Evolutionary conservation across 30 jellyfish, hydroid and myxozoan species (phyloP).

Genomic region (Hydractinia echinata): DNA sequence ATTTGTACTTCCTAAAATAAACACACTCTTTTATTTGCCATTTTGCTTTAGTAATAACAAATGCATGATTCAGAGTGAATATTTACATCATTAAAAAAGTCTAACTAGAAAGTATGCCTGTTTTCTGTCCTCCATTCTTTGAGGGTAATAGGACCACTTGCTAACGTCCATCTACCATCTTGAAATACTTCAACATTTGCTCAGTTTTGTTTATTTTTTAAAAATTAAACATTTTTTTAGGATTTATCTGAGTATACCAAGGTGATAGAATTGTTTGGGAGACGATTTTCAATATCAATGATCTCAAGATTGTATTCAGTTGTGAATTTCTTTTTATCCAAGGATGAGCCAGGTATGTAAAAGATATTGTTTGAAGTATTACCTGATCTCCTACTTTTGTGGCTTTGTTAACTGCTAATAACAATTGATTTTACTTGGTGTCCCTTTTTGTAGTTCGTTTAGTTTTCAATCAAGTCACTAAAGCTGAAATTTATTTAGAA

Average conservation of each 20-base stretch:
- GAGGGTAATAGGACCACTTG: too few relatives aligned
- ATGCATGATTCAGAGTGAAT: constrained; percentile 3
- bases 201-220: too few relatives aligned
- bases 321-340: neutral
- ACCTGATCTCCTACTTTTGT: neutral
- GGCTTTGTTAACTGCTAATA: neutral
- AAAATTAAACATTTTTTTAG: constrained; percentile 16
- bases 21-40: constrained; percentile 13
- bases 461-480: too few relatives aligned
- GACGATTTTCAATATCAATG: neutral
- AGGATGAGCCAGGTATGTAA: neutral
- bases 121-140: neutral
- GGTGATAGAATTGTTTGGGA: neutral
- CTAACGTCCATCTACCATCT: too few relatives aligned
- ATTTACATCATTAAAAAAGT: neutral
- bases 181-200: too few relatives aligned
- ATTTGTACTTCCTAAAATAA: too few relatives aligned
- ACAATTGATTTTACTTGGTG: neutral
- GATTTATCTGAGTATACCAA: neutral
- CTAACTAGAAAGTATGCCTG: neutral
- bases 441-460: too few relatives aligned
- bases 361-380: neutral
- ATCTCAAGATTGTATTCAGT: constrained; percentile 8
- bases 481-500: too few relatives aligned
- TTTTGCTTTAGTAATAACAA: constrained; percentile 13